Evolutionary conservation across 2,888 invertebrate genomes (phyloP).

Genomic region (Hemithea aestivaria): DNA sequence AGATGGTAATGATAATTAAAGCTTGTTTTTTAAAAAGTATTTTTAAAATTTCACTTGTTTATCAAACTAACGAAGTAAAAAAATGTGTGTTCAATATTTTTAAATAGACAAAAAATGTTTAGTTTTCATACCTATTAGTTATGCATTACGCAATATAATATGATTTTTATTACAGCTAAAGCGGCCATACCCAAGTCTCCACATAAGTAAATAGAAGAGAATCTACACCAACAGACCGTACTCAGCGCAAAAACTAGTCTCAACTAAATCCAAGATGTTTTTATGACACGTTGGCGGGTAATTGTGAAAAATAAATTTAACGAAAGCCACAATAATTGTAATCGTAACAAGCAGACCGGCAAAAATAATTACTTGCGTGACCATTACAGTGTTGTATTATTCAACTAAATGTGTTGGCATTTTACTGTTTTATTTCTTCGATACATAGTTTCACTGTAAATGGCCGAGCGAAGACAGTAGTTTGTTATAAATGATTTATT

Average conservation of each 20-base stretch:
- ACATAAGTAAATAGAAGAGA: no score
- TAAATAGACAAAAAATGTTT: no score
- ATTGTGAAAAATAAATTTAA: conserved; percentile 23
- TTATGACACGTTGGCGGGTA: conserved; percentile 5
- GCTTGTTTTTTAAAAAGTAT: no score
- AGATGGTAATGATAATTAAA: no score
- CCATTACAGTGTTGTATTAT: conserved; percentile 22
- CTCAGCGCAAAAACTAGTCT: background rate
- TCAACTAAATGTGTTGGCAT: conserved; percentile 17
- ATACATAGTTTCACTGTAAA: conserved; percentile 6
- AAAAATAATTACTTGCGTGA: conserved; percentile 36
- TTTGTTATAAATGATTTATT: background rate
- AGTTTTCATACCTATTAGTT: no score
- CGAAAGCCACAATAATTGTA: conserved; percentile 26
- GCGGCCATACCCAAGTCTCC: no score
- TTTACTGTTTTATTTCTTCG: conserved; percentile 7
- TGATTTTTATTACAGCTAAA: no score
- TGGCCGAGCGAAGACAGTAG: no score
- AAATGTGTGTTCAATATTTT: no score
- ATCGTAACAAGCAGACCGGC: conserved; percentile 31
- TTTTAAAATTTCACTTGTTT: no score
- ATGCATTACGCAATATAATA: no score
- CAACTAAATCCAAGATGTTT: conserved; percentile 2
- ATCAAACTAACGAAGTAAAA: no score
- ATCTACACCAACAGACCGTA: background rate